phyloP scores from a whole-genome alignment of 2,797 vertebrate species.

The Peromyscus aztecus region DNA sequence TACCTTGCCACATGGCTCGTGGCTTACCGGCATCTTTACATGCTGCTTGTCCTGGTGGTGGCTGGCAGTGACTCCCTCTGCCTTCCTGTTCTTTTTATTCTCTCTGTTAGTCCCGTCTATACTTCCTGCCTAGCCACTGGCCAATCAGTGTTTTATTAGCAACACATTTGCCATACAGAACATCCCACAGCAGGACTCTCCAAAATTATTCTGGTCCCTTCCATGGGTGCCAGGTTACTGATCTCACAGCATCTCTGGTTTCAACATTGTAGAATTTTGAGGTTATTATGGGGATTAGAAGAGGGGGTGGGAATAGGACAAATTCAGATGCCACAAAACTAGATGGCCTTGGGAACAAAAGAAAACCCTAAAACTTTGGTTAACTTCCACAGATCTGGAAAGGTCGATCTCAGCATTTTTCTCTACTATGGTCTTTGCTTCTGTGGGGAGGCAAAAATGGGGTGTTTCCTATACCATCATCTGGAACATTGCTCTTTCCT shows the following conservation, averaged over 20 bases:
- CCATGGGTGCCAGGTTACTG: neutral
- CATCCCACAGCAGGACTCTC: too few relatives aligned
- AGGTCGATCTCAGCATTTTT: neutral
- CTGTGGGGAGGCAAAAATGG: neutral
- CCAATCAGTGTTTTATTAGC: too few relatives aligned
- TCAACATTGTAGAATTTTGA: neutral
- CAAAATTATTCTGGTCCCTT: neutral
- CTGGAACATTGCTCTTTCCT: neutral
- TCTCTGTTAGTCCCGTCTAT: too few relatives aligned
- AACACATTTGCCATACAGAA: too few relatives aligned
- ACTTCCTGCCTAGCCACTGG: too few relatives aligned
- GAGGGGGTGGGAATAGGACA: neutral
- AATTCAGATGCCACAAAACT: neutral
- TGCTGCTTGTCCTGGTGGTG: too few relatives aligned
- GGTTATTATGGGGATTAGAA: neutral
- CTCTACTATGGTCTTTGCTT: neutral
- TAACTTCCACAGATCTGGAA: neutral
- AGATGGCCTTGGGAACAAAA: neutral
- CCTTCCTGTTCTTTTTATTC: too few relatives aligned
- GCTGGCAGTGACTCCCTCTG: too few relatives aligned
- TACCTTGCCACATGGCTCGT: too few relatives aligned
- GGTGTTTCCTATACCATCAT: neutral
- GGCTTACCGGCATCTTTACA: too few relatives aligned
- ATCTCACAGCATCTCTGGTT: neutral
- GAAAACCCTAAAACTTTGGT: neutral